Evolutionary conservation across 1,140 invertebrate genomes (phyloP).

Genomic region (Bombus huntii): DNA sequence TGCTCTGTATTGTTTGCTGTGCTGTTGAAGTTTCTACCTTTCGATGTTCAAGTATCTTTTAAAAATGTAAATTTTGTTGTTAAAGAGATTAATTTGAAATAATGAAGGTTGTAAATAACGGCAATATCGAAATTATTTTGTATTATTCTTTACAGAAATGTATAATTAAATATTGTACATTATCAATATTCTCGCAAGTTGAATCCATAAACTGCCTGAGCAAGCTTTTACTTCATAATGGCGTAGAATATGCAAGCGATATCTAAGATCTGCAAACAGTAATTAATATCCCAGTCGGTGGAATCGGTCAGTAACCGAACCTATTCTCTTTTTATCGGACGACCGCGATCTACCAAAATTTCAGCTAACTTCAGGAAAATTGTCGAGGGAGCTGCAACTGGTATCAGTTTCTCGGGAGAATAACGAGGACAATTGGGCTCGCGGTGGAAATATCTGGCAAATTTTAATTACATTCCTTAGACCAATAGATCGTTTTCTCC

Average conservation of each 20-base stretch:
- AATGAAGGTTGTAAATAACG: background rate
- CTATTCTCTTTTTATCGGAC: background rate
- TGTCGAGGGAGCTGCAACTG: background rate
- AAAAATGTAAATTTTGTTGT: too few relatives aligned
- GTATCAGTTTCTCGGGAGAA: background rate
- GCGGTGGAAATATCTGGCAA: conserved; percentile 23
- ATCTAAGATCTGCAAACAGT: background rate
- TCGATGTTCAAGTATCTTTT: background rate
- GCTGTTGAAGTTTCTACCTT: background rate
- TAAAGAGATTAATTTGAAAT: too few relatives aligned
- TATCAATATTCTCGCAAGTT: too few relatives aligned
- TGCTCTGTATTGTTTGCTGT: background rate
- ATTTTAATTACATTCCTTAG: conserved; percentile 45
- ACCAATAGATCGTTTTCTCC: conserved; percentile 33
- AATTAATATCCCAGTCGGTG: background rate
- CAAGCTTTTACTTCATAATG: background rate
- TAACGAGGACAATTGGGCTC: background rate
- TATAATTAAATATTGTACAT: background rate
- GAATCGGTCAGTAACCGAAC: too few relatives aligned
- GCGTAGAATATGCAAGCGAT: background rate
- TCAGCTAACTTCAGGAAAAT: background rate
- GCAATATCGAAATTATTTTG: background rate
- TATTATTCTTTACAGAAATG: background rate
- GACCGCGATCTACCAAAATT: conserved; percentile 14
- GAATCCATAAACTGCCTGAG: background rate